Percentiles rank a stretch among this genome's conserved stretches.
Conservation (phyloP, 2,888 invertebrate species). For the Phymatocera aterrima region DNA sequence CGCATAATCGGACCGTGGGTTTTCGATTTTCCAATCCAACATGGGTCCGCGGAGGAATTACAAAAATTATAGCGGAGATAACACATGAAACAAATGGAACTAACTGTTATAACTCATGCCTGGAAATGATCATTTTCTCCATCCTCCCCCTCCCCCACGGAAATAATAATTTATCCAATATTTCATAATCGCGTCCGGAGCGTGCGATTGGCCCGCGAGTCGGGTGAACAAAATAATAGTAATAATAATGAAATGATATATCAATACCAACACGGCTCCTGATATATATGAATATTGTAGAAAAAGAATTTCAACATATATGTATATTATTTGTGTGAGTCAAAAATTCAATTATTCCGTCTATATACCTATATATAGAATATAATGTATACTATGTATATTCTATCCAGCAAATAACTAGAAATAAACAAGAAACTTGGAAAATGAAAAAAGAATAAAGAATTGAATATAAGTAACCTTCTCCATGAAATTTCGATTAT, state of each 20-base stretch:
- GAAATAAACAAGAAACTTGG: neutral
- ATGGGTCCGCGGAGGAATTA: too few species aligned
- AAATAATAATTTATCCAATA: neutral
- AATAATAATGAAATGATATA: neutral
- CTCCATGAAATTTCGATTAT: too few species aligned
- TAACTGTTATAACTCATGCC: too few species aligned
- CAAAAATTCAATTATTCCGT: constrained; percentile 14
- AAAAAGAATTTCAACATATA: too few species aligned
- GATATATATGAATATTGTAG: too few species aligned
- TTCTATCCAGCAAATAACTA: neutral
- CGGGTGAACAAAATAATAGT: neutral
- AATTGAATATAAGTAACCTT: neutral
- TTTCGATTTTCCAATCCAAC: too few species aligned
- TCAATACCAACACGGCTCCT: neutral
- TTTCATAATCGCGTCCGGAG: constrained; percentile 14
- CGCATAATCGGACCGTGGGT: too few species aligned
- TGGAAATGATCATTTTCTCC: neutral
- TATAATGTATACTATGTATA: neutral
- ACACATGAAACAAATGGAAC: too few species aligned
- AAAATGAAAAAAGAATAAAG: neutral
- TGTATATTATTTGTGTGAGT: neutral
- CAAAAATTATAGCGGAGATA: too few species aligned
- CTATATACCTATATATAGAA: neutral
- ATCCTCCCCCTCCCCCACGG: too few species aligned
- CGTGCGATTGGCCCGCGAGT: constrained; percentile 15